These are phyloP conservation scores for Amblyopsis hoosieri DNA, from an alignment of 2,797 vertebrate genomes.

Conservation along the genomic window DNA sequence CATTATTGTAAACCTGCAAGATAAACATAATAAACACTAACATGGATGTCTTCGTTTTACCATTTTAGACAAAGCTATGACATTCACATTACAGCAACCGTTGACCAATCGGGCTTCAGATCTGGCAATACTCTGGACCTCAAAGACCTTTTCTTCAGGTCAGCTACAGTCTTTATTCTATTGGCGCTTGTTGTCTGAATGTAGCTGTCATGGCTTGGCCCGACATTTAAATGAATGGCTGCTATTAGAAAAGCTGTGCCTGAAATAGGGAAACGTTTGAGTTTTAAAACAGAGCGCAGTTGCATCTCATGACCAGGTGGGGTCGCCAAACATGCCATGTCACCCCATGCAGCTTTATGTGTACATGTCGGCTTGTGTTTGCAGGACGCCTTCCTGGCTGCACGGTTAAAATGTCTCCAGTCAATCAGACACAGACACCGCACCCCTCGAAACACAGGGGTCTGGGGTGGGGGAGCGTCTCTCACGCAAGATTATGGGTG, in stretches of 20 bases:
- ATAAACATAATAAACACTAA: neutral
- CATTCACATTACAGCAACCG: conserved; percentile 79
- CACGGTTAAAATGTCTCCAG: conserved; percentile 14
- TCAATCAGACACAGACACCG: too few species aligned
- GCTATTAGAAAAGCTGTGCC: neutral
- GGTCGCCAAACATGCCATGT: neutral
- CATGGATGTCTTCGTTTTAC: conserved; percentile 7
- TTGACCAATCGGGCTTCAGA: conserved; percentile 83
- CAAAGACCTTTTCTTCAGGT: conserved; percentile 84
- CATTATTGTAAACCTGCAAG: neutral
- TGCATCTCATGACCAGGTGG: neutral
- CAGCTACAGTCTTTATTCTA: conserved; percentile 28
- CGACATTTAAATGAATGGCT: neutral
- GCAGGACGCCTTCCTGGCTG: conserved; percentile 36
- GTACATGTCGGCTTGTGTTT: conserved; percentile 6
- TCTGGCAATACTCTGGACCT: conserved; percentile 82
- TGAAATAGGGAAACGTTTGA: too few species aligned
- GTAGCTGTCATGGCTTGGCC: too few species aligned
- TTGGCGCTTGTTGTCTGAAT: neutral
- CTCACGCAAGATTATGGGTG: too few species aligned
- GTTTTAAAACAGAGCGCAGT: neutral
- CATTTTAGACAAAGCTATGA: conserved; percentile 80
- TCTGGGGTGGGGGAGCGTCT: too few species aligned
- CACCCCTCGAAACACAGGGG: too few species aligned
- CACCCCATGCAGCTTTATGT: neutral